phyloP scores from a whole-genome alignment of 2,797 vertebrate genomes.

The Labeo calbasu region DNA sequence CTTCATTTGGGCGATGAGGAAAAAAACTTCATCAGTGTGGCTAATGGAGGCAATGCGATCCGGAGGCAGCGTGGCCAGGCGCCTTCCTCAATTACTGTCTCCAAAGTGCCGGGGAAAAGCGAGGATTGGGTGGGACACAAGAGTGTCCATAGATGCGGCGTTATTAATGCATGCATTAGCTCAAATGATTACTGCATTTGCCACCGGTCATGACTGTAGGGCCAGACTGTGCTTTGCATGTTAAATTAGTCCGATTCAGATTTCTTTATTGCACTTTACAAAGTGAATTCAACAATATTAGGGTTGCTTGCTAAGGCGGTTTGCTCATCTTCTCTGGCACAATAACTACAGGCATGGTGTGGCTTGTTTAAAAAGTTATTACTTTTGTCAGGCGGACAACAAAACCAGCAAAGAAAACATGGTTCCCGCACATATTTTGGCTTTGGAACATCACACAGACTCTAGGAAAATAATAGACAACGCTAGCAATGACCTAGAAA shows the following conservation, averaged over 20 bases:
- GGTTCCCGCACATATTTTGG: background rate
- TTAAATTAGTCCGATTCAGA: background rate
- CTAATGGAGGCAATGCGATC: slow-evolving; percentile 40
- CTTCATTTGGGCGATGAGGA: slow-evolving; percentile 36
- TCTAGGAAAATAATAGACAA: background rate
- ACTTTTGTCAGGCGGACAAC: background rate
- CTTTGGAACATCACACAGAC: background rate
- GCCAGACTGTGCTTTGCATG: slow-evolving; percentile 14
- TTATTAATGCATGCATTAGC: slow-evolving; percentile 51
- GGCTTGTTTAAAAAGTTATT: background rate
- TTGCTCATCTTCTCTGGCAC: background rate
- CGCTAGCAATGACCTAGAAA: background rate
- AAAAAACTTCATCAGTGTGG: slow-evolving; percentile 52
- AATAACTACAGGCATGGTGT: background rate
- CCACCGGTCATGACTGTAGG: background rate
- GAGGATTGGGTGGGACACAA: slow-evolving; percentile 22
- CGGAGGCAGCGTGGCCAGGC: slow-evolving; percentile 34
- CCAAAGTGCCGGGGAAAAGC: slow-evolving; percentile 38
- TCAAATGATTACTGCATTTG: slow-evolving; percentile 5
- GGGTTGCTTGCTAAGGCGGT: background rate
- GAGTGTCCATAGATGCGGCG: slow-evolving; percentile 20
- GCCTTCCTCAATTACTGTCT: slow-evolving; percentile 47
- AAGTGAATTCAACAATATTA: background rate
- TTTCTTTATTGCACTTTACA: background rate
- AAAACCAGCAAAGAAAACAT: background rate